These are phyloP conservation scores for Halesus radiatus DNA, from an alignment of 1,140 invertebrate genomes.

Conservation along the genomic window DNA sequence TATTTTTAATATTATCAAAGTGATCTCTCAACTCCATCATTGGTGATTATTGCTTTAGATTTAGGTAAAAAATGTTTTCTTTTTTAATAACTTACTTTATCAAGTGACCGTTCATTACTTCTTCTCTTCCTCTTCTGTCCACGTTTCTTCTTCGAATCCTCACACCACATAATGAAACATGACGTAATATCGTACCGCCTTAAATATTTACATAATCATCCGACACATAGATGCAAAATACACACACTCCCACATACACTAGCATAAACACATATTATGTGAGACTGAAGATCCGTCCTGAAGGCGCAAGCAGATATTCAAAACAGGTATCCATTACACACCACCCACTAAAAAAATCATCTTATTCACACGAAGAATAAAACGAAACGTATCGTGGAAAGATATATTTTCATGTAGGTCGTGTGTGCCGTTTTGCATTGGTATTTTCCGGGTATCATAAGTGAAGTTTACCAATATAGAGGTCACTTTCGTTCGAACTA, in stretches of 20 bases:
- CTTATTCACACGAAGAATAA: neutral
- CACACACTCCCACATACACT: neutral
- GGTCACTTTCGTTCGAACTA: slow-evolving; percentile 53
- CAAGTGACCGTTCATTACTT: neutral
- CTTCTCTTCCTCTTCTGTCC: neutral
- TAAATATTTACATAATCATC: slow-evolving; percentile 36
- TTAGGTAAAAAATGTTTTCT: too few relatives aligned
- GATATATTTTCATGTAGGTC: neutral
- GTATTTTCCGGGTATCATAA: slow-evolving; percentile 16
- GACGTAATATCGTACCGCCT: slow-evolving; percentile 27
- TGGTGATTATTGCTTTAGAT: too few relatives aligned
- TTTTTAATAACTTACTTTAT: too few relatives aligned
- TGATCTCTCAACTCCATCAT: too few relatives aligned
- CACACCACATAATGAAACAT: slow-evolving; percentile 24
- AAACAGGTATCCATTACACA: neutral
- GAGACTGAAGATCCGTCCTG: slow-evolving; percentile 1
- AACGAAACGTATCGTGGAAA: neutral
- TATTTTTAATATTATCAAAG: too few relatives aligned
- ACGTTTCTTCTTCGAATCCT: neutral
- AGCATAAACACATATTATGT: slow-evolving; percentile 13
- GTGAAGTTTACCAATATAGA: slow-evolving; percentile 46
- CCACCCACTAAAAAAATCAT: neutral
- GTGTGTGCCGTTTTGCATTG: neutral
- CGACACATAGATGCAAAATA: neutral
- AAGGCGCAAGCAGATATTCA: neutral